Evolutionary conservation across 2,113 vertebrate species (phyloP), one percentile per base, ranked within the genome.

Genomic region (Hydrolagus affinis): DNA sequence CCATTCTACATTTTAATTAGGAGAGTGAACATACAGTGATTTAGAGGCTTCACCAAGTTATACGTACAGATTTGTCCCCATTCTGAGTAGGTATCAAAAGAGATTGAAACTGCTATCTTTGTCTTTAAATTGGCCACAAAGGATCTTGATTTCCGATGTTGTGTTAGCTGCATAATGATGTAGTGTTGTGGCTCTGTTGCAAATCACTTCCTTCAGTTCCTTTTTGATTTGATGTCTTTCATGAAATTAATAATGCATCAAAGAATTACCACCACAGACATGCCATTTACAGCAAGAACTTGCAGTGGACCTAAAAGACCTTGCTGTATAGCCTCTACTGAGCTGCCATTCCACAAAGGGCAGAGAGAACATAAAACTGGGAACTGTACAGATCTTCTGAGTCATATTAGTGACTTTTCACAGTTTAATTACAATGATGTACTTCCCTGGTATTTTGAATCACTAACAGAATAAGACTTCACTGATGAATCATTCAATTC

Each of bases 211-310:
- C 74, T 76, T 78, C 71, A 66, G 70, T 85, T 73, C 70, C 30
- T 66, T 74, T 78, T 30, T 76, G 73, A 80, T 12, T 80, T 76
- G 73, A 85, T 68, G 59, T 64, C 86, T 69, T 86, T 66, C 71
- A 86, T 30, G 21, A 57, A 86, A 76, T 86, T 30, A 75, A 85
- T 85, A 86, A 86, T 86, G 83, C 72, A 86, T 75, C 71, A 86
- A 85, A 86, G 83, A 73, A 59, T 66, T 86, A 86, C 60, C 60
- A 85, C 69, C 56, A 3, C 56, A 71, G 86, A 86, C 71, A 69
- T 85, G 71, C 71, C 83, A 86, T 85, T 86, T 86, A 44, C 32
- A 68, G 19, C 83, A 86, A 28, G 62, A 86, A 76, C 83, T 60
- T 69, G 59, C 83, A 75, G 30, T 76, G 64, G 71, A 85, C 70